These are phyloP conservation scores for Leucophenga maculata DNA, from an alignment of 2,888 invertebrate genomes.

Conservation along the genomic window DNA sequence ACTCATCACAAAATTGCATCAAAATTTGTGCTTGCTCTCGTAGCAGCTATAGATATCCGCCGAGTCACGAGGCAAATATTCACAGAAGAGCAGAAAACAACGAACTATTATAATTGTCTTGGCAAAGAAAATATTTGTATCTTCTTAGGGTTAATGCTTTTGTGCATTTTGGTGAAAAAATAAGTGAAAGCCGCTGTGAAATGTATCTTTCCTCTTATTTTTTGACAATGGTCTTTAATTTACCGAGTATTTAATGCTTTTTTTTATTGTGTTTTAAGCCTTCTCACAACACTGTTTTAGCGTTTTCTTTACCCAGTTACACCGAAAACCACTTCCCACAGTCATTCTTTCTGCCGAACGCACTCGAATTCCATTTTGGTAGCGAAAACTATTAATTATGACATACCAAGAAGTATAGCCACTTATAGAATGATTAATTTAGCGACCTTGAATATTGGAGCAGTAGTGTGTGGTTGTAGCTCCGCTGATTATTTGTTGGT, in stretches of 20 bases:
- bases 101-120: too few relatives aligned
- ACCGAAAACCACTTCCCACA: background rate
- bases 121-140: too few relatives aligned
- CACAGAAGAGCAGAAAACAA: too few relatives aligned
- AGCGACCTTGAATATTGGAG: conserved; percentile 5
- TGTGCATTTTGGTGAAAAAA: too few relatives aligned
- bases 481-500: background rate
- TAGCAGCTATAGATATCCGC: too few relatives aligned
- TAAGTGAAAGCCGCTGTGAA: too few relatives aligned
- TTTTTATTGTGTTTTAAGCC: conserved; percentile 15
- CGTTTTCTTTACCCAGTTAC: background rate
- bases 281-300: background rate
- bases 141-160: too few relatives aligned
- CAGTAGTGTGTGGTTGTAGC: background rate
- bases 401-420: background rate
- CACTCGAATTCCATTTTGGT: too few relatives aligned
- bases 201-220: conserved; percentile 6
- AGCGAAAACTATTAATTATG: background rate
- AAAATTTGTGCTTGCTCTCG: too few relatives aligned
- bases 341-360: too few relatives aligned
- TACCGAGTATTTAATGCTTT: background rate
- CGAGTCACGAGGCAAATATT: too few relatives aligned
- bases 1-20: too few relatives aligned
- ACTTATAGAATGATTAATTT: conserved; percentile 3
- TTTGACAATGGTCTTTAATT: background rate